Conservation (phyloP, 2,888 invertebrate species). For the Resseliella maxima region DNA sequence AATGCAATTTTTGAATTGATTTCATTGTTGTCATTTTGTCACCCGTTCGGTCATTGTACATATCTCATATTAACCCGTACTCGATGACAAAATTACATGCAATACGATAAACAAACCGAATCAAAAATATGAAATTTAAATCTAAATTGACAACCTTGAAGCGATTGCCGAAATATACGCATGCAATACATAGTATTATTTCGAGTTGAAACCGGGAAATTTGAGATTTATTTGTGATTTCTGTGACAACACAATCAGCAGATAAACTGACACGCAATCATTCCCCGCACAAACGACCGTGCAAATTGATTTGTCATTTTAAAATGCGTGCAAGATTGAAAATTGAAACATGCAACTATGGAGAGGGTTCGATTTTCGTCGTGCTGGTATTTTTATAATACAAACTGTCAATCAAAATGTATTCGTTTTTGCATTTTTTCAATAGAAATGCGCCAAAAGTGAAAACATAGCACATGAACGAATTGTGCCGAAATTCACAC, state of each 20-base stretch:
- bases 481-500: neutral
- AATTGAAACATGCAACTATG: neutral
- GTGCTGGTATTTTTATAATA: constrained; percentile 40
- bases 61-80: constrained; percentile 26
- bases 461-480: neutral
- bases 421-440: neutral
- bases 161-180: neutral
- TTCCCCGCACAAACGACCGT: neutral
- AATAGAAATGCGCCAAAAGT: neutral
- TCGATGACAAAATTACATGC: constrained; percentile 34
- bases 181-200: neutral
- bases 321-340: constrained; percentile 46
- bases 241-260: constrained; percentile 30
- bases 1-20: neutral
- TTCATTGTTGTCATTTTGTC: constrained; percentile 36
- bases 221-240: constrained; percentile 33
- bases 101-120: neutral
- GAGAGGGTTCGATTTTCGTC: constrained; percentile 9
- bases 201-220: neutral
- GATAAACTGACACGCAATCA: constrained; percentile 7
- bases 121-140: neutral
- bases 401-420: constrained; percentile 20
- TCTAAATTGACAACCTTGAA: constrained; percentile 7
- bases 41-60: neutral
- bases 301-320: constrained; percentile 55